Evolutionary conservation across 2,888 invertebrate species (phyloP).

Genomic region (Smittia aterrima): DNA sequence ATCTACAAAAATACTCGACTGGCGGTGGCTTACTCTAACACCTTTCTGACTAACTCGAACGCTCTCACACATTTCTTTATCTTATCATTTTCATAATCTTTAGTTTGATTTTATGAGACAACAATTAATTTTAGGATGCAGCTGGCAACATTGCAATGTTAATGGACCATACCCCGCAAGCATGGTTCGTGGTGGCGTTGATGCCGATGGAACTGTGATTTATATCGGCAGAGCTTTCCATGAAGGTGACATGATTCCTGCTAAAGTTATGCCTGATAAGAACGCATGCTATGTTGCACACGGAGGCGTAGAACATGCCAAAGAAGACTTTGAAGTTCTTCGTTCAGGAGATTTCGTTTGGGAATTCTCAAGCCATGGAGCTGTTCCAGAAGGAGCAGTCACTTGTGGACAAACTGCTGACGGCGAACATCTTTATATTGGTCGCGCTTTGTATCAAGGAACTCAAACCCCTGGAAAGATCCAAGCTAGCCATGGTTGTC

Average conservation of each 20-base stretch:
- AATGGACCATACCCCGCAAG: conserved; percentile 56
- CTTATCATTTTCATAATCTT: neutral
- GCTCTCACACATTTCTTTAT: neutral
- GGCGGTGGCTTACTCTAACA: neutral
- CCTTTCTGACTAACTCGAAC: neutral
- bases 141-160: conserved; percentile 53
- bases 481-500: conserved; percentile 62
- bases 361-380: conserved; percentile 62
- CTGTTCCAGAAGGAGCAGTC: conserved; percentile 57
- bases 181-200: conserved; percentile 61
- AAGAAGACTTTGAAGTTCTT: conserved; percentile 66
- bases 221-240: conserved; percentile 71
- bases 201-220: conserved; percentile 68
- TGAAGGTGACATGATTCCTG: conserved; percentile 62
- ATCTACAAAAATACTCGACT: neutral
- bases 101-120: neutral
- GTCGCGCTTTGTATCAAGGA: conserved; percentile 66
- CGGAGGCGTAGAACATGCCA: conserved; percentile 62
- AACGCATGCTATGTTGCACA: conserved; percentile 64
- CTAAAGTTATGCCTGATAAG: conserved; percentile 62
- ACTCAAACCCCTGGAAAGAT: conserved; percentile 71
- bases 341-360: conserved; percentile 64
- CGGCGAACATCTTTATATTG: conserved; percentile 67
- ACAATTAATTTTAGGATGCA: neutral
- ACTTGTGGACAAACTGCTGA: conserved; percentile 59